Base-by-base conservation (phyloP, 2,888 invertebrate genomes). In the Scaptomyza polygonia region DNA sequence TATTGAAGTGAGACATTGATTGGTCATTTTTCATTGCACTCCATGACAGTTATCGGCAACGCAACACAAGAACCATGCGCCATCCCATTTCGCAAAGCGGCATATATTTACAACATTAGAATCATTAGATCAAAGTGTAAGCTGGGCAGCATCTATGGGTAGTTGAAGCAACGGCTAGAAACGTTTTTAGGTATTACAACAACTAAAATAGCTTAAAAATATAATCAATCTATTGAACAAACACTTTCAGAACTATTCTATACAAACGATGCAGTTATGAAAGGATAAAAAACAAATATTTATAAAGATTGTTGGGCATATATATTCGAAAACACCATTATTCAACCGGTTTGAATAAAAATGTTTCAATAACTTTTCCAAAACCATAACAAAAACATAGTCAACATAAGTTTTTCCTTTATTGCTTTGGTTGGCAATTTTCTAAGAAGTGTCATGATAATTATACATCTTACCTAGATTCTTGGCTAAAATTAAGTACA, bases 11-110 rank as follows among this genome's bases (percentile, higher is more conserved):
- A 77, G 79, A 72, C 89, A 86, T 88, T 88, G 90, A 89, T 87
- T 91, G 91, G 90, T 89, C 89, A 90, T 90, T 90, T 90, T 91
- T 90, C 90, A 90, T 90, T 86, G 66, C 72, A 44, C 70, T 64
- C 85, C 68, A 55, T 90, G 89, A 87, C 86, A 81, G 84, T 84
- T 82, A 82, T 79, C 72, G 86, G 67, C 48, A 63, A 29, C 54
- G 67, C 67, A 65, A 49, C 44, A 67, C 55, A 45, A 62, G 56
- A 52, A 45, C 71, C 78, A 77, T 77, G 85, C 63, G 86, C 77
- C 63, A 18, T 45, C 44, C 45, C 44, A 54, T 65, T 39, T 68
- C 64, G 45, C 47, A 68, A 54, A 58, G 53, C 63, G 47, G 67
- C 70, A 67, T 86, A 86, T 86, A 86, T 86, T 12, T 67, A 67